Evolutionary conservation across 1,140 invertebrate genomes (phyloP).

Genomic region (Philotrypesis tridentata): DNA sequence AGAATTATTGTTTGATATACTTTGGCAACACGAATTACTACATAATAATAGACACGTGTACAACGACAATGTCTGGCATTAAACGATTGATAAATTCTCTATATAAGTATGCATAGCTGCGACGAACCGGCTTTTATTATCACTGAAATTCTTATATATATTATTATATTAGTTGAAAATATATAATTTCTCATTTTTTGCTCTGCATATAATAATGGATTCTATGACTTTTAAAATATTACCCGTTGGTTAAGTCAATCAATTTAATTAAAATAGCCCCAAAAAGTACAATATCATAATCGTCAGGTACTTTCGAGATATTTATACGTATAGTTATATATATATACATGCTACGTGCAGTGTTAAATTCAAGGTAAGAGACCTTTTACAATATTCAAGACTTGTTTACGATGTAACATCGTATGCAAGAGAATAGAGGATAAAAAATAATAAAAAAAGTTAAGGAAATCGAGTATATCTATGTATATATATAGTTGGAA

Average conservation of each 20-base stretch:
- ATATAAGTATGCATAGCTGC: no score
- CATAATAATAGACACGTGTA: not conserved
- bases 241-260: no score
- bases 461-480: not conserved
- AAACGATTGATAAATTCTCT: no score
- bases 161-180: not conserved
- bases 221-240: no score
- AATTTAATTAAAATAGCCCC: no score
- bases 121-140: no score
- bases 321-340: constrained; percentile 31
- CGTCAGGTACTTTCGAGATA: constrained; percentile 43
- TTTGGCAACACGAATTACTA: not conserved
- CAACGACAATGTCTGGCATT: not conserved
- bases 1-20: not conserved
- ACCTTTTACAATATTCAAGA: not conserved
- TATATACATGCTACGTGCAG: constrained; percentile 63
- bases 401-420: not conserved
- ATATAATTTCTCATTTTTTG: not conserved
- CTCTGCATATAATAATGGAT: no score
- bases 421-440: not conserved
- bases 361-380: constrained; percentile 33
- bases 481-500: constrained; percentile 30
- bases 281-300: not conserved
- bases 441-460: constrained; percentile 22
- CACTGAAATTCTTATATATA: not conserved